These are phyloP conservation scores for Protonemura montana DNA, from an alignment of 2,888 invertebrate species.

Conservation along the genomic window DNA sequence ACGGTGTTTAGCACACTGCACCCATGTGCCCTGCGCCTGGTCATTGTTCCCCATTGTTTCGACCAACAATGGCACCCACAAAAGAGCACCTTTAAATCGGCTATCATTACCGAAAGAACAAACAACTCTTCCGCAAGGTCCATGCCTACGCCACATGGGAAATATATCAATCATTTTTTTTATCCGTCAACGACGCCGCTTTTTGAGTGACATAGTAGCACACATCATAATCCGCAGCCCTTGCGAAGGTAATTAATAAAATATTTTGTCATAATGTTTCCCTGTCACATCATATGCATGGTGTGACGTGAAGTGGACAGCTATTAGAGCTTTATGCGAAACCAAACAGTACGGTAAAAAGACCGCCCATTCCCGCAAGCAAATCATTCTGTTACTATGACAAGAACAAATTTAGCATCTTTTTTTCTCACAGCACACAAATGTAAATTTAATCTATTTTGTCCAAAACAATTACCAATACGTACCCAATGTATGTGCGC, in stretches of 20 bases:
- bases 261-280: background rate
- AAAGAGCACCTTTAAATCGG: constrained; percentile 16
- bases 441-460: background rate
- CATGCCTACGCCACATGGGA: background rate
- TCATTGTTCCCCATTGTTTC: constrained; percentile 29
- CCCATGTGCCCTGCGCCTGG: background rate
- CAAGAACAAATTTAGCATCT: background rate
- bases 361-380: background rate
- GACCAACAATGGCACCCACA: background rate
- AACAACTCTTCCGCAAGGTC: background rate
- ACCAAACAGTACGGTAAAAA: background rate
- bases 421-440: background rate
- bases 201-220: background rate
- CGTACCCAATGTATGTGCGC: background rate
- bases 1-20: background rate
- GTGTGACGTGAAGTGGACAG: background rate
- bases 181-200: background rate
- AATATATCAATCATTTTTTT: background rate
- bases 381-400: background rate
- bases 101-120: constrained; percentile 26
- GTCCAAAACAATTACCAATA: background rate
- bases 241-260: background rate
- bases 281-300: background rate
- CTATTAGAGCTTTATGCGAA: background rate
- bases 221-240: background rate